These are phyloP conservation scores for Clarias fuscus DNA, from an alignment of 2,797 vertebrate genomes.

Conservation along the genomic window DNA sequence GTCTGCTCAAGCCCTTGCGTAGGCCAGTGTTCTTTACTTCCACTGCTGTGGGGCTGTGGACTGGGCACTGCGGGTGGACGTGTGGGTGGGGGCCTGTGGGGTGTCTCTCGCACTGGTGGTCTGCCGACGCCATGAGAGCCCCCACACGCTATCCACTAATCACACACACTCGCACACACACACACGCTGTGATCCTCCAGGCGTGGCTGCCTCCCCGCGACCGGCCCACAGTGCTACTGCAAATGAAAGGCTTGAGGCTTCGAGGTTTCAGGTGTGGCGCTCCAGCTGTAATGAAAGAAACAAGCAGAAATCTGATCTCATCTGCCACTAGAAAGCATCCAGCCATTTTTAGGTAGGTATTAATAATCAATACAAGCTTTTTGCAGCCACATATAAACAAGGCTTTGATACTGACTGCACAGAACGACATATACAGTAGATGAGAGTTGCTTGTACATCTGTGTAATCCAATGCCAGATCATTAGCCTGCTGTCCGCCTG, in stretches of 20 bases:
- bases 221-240: neutral
- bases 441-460: slow-evolving; percentile 15
- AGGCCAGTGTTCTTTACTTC: slow-evolving; percentile 79
- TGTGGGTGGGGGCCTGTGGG: slow-evolving; percentile 77
- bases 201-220: neutral
- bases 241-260: slow-evolving; percentile 43
- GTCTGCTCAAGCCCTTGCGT: slow-evolving; percentile 84
- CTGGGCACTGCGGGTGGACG: slow-evolving; percentile 71
- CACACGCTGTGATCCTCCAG: slow-evolving; percentile 48
- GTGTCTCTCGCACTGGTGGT: slow-evolving; percentile 72
- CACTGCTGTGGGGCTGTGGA: slow-evolving; percentile 71
- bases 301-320: slow-evolving; percentile 14
- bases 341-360: slow-evolving; percentile 23
- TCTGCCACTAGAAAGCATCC: slow-evolving; percentile 4
- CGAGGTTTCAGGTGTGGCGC: slow-evolving; percentile 35
- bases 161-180: slow-evolving; percentile 9
- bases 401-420: neutral
- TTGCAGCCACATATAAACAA: slow-evolving; percentile 33
- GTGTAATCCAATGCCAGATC: slow-evolving; percentile 23
- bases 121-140: slow-evolving; percentile 66
- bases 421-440: neutral
- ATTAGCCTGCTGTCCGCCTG: neutral
- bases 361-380: slow-evolving; percentile 43
- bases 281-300: slow-evolving; percentile 37
- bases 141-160: slow-evolving; percentile 59